phyloP scores from a whole-genome alignment of 1,140 invertebrate genomes.

The Cyclargus thomasi region DNA sequence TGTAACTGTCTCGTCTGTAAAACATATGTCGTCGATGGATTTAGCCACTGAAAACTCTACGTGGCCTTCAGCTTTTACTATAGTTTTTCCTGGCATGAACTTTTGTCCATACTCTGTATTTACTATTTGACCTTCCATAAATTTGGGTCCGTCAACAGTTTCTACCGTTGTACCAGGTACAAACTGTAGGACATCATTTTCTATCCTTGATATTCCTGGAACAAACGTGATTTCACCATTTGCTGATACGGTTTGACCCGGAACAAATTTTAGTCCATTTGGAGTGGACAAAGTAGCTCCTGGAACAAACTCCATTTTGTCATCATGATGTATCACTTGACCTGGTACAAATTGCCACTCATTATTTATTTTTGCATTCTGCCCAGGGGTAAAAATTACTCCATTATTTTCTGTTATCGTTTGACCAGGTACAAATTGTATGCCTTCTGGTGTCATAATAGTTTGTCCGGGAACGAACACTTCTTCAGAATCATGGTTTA shows the following conservation, averaged over 20 bases:
- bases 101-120: constrained; percentile 75
- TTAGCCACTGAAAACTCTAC: constrained; percentile 78
- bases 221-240: constrained; percentile 71
- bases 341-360: constrained; percentile 80
- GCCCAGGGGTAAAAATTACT: constrained; percentile 80
- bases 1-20: constrained; percentile 69
- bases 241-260: constrained; percentile 78
- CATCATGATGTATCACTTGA: constrained; percentile 71
- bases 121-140: constrained; percentile 81
- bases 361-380: constrained; percentile 75
- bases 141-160: constrained; percentile 79
- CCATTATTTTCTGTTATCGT: constrained; percentile 75
- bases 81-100: constrained; percentile 78
- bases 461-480: constrained; percentile 82
- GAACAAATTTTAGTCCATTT: constrained; percentile 79
- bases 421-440: constrained; percentile 79
- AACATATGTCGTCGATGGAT: constrained; percentile 76
- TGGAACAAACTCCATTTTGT: constrained; percentile 77
- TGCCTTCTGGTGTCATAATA: constrained; percentile 77
- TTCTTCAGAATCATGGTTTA: constrained; percentile 65
- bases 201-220: constrained; percentile 75
- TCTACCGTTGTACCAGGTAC: constrained; percentile 80
- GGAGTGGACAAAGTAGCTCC: constrained; percentile 80
- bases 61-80: constrained; percentile 69
- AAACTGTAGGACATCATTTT: constrained; percentile 69